Base-by-base conservation (phyloP, 2,888 invertebrate species). In the Atrina japonica region DNA sequence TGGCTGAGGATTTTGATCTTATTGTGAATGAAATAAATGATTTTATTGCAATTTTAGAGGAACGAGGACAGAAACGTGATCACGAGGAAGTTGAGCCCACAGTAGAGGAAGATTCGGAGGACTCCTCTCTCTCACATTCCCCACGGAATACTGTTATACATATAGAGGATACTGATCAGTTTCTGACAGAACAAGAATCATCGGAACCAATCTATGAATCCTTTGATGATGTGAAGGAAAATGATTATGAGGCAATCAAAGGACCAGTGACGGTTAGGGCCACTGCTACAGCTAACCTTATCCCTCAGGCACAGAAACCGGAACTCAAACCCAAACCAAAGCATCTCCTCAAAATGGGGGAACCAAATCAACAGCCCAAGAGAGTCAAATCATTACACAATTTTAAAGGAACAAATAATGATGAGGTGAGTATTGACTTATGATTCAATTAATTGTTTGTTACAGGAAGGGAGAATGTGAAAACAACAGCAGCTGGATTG, bases 361-460 rank as follows among this genome's bases (percentile, higher is more conserved):
- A 83, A 53, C 78, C 79, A 21, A 80, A 81, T 47, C 76, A 76
- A 65, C 65, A 76, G 27, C 86, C 88, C 9, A 85, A 82, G 64
- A 78, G 88, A 53, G 98, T 98, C 65, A 95, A 96, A 91, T 97
- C 98, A 73, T 93, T 97, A 84, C 97, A 95, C 92, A 94, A 96
- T 71, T 99, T 98, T 91, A 96, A 96, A 92, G 98, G 97, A 78
- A 95, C 95, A 90, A 98, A 99, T 90, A 99, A 98, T 92, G 99
- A 99, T 92, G 99, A 99, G 93, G 95, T 95, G 91, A 88, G 91
- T 85, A n/a, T n/a, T n/a, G n/a, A n/a, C n/a, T n/a, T n/a, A n/a
- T n/a, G n/a, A n/a, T n/a, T n/a, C n/a, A n/a, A n/a, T n/a, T n/a
- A n/a, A n/a, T n/a, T n/a, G n/a, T n/a, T n/a, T n/a, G n/a, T n/a